Evolutionary conservation across 2,888 invertebrate species (phyloP).

Genomic region (Rhamnusium bicolor): DNA sequence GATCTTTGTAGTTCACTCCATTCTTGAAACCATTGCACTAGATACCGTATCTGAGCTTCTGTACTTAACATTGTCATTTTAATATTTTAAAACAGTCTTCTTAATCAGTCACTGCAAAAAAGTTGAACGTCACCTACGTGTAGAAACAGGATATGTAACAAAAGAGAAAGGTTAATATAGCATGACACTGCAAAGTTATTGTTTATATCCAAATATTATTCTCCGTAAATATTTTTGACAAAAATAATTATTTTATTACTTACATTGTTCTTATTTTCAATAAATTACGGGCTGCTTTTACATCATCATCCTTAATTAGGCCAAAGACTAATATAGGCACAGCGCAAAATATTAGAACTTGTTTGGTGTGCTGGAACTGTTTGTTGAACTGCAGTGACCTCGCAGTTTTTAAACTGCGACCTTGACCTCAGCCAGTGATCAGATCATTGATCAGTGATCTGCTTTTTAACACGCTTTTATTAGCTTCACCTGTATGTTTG

Average conservation of each 20-base stretch:
- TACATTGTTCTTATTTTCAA: slow-evolving; percentile 25
- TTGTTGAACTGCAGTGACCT: slow-evolving; percentile 65
- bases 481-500: too few species aligned
- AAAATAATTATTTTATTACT: slow-evolving; percentile 12
- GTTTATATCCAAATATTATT: slow-evolving; percentile 40
- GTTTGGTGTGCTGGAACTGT: slow-evolving; percentile 34
- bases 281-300: neutral
- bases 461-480: neutral
- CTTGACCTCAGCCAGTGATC: too few species aligned
- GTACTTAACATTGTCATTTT: slow-evolving; percentile 70
- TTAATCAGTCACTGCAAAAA: slow-evolving; percentile 57
- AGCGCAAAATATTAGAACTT: too few species aligned
- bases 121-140: slow-evolving; percentile 38
- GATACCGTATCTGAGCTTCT: slow-evolving; percentile 85
- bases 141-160: slow-evolving; percentile 41
- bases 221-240: neutral
- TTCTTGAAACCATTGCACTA: slow-evolving; percentile 90
- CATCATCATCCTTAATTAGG: slow-evolving; percentile 5
- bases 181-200: slow-evolving; percentile 59
- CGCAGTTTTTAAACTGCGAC: slow-evolving; percentile 65
- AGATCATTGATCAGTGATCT: too few species aligned
- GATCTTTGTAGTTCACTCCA: slow-evolving; percentile 91
- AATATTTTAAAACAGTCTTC: slow-evolving; percentile 49
- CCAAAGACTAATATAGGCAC: slow-evolving; percentile 4
- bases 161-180: slow-evolving; percentile 61